These are phyloP conservation scores for Turritopsis dohrnii DNA, from an alignment of 30 jellyfish, hydroid and myxozoan species.

Conservation along the genomic window DNA sequence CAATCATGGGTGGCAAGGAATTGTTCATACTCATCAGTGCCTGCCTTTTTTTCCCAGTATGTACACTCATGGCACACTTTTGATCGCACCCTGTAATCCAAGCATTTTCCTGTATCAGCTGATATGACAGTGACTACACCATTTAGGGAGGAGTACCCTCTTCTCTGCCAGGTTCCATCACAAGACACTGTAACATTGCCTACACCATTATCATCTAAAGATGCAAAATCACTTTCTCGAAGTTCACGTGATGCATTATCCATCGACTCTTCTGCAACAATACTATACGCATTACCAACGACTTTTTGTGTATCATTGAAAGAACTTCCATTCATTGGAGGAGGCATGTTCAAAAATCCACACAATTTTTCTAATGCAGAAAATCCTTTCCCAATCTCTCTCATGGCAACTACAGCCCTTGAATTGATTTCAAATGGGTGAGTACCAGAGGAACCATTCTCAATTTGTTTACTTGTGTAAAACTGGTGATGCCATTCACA, in stretches of 20 bases:
- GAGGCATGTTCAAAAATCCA: constrained; percentile 14
- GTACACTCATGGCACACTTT: neutral
- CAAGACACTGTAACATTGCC: neutral
- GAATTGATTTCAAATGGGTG: neutral
- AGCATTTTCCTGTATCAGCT: neutral
- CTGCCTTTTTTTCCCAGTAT: neutral
- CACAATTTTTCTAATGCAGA: constrained; percentile 8
- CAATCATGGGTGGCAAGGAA: too few species aligned
- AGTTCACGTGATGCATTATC: neutral
- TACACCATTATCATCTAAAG: neutral
- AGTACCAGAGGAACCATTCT: neutral
- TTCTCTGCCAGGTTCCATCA: neutral
- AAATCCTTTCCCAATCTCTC: neutral
- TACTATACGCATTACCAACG: neutral
- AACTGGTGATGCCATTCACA: neutral
- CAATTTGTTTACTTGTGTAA: neutral
- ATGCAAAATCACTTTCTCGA: neutral
- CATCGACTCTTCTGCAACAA: constrained; percentile 8
- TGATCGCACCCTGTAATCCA: neutral
- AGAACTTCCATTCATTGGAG: neutral
- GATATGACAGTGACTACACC: neutral
- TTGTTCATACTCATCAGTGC: neutral
- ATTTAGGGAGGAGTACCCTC: neutral
- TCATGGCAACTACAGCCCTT: neutral
- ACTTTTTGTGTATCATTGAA: neutral